A percentile compares a stretch with the other conserved stretches of the same genome.
phyloP scores from a whole-genome alignment of 2,888 invertebrate species.

The Thumatha senex region DNA sequence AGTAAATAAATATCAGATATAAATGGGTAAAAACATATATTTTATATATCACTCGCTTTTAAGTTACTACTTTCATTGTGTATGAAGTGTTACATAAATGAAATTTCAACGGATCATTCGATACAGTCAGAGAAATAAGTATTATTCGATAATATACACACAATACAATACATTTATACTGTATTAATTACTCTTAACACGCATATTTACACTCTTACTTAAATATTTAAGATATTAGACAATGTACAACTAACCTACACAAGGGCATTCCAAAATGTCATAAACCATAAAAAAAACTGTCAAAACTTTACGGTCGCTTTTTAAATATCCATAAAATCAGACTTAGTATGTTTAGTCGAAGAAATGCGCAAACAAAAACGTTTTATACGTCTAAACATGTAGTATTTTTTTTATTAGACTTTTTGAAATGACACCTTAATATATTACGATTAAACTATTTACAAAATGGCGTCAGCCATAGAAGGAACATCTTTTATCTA shows the following conservation, averaged over 20 bases:
- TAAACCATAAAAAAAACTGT: neutral
- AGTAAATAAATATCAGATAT: conserved; percentile 48
- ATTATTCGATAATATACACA: conserved; percentile 65
- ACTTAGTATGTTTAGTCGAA: too few species aligned
- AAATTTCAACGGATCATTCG: conserved; percentile 34
- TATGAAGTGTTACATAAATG: conserved; percentile 38
- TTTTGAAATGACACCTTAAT: conserved; percentile 12
- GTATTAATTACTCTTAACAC: conserved; percentile 43
- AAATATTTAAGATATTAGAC: conserved; percentile 46
- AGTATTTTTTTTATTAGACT: neutral
- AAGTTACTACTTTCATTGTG: conserved; percentile 61
- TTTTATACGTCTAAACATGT: neutral
- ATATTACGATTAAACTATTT: conserved; percentile 31
- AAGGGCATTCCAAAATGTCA: too few species aligned
- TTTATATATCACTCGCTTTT: conserved; percentile 69
- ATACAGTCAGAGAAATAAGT: conserved; percentile 55
- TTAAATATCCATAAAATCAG: too few species aligned
- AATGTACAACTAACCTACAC: conserved; percentile 52
- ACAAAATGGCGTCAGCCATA: conserved; percentile 27
- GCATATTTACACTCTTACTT: conserved; percentile 52
- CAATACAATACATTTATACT: conserved; percentile 56
- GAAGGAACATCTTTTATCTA: conserved; percentile 46
- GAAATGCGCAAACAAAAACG: too few species aligned
- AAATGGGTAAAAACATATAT: conserved; percentile 83
- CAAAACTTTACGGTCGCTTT: too few species aligned